Conservation (phyloP, 2,888 invertebrate genomes). For the Belgica antarctica region DNA sequence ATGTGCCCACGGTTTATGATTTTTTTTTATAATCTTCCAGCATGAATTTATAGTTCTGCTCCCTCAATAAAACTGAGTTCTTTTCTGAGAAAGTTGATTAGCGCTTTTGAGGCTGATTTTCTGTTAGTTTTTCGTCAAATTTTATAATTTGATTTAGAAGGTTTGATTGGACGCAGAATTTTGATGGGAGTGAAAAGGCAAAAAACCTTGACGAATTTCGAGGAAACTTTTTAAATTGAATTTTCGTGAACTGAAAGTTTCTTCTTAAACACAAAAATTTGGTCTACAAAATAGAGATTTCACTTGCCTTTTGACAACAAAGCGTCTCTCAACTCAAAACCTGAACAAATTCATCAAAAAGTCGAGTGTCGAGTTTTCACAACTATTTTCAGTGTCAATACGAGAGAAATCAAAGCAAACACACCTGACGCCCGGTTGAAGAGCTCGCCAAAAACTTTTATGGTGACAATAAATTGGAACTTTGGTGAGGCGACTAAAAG, state of each 20-base stretch:
- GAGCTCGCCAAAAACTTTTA: slow-evolving; percentile 2
- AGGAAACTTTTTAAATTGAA: slow-evolving; percentile 1
- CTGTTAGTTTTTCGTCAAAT: slow-evolving; percentile 15
- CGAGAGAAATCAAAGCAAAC: not conserved
- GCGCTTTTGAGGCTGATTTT: not conserved
- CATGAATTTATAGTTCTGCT: slow-evolving; percentile 12
- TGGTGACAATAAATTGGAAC: slow-evolving; percentile 12
- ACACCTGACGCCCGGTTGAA: not conserved
- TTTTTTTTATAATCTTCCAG: slow-evolving; percentile 29
- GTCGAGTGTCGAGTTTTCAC: not conserved
- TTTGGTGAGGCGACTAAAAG: not conserved
- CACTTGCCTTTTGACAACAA: not conserved
- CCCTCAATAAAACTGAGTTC: slow-evolving; percentile 10
- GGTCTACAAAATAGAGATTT: too few species aligned
- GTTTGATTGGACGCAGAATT: slow-evolving; percentile 1
- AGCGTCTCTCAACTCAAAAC: not conserved
- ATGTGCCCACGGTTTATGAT: slow-evolving; percentile 33
- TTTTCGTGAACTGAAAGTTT: too few species aligned
- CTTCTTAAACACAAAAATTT: too few species aligned
- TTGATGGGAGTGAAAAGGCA: not conserved
- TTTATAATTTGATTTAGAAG: slow-evolving; percentile 5
- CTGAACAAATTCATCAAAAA: not conserved
- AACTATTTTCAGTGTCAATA: slow-evolving; percentile 4
- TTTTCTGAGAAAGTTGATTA: slow-evolving; percentile 30
- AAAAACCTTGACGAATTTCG: not conserved